Evolutionary conservation across 2,888 invertebrate species (phyloP), one percentile per base, ranked within the genome.

Genomic region (Aricia artaxerxes): DNA sequence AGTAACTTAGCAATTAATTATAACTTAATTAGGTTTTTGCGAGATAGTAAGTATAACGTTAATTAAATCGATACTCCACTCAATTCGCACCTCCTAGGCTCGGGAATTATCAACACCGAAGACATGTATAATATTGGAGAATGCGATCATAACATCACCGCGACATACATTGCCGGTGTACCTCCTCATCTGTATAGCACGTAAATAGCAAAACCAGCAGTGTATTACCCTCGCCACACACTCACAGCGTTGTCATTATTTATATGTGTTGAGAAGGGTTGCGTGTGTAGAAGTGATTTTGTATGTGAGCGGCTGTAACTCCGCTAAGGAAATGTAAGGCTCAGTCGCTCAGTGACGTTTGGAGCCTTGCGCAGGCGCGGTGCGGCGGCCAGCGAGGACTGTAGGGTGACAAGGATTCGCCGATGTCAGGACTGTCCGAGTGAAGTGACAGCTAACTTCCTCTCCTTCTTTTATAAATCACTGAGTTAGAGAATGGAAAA

Each of bases 331-430:
- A 79, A 79, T 79, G 79, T 79, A 90, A 87, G 86, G 89, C 85
- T 85, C 84, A 85, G 82, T 83, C 86, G 89, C 85, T 85, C 84
- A 85, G 82, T 83, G 87, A 86, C 88, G 88, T 86, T 88, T 88
- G 87, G 87, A 83, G 87, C 86, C 82, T 35, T 82, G 88, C 92
- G 93, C 93, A 90, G 90, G 93, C 94, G 93, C 84, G 80, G 80
- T 78, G 79, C 84, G 85, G 86, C 84, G 85, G 86, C 83, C 87
- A 87, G 88, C 87, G 89, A 88, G 89, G 88, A 87, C 86, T 84
- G 86, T 89, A 89, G 89, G 89, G 89, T 84, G 86, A 49, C 79
- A 81, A 84, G 75, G 72, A 81, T 83, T 82, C 80, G n/a, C 79
- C 61, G 11, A 72, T 79, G n/a, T 64, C 16, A 79, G 57, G 80